A percentile compares a stretch with the other conserved stretches of the same genome.
Conservation (phyloP, 1,140 invertebrate species). For the Megathymus violae region DNA sequence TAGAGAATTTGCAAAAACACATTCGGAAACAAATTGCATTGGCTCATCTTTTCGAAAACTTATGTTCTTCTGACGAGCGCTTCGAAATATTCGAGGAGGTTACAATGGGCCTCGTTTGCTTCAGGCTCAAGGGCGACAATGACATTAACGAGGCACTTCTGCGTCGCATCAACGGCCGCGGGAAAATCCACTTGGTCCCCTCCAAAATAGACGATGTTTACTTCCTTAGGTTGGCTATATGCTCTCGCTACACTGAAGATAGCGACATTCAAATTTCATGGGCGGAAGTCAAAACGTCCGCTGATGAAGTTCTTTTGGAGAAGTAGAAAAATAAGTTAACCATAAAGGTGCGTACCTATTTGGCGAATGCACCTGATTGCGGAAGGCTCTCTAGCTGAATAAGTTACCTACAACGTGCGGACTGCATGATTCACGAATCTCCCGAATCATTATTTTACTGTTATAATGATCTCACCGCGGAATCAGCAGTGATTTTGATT, state of each 20-base stretch:
- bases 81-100: conserved; percentile 96
- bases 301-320: conserved; percentile 86
- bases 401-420: no score
- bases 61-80: conserved; percentile 87
- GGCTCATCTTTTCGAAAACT: conserved; percentile 92
- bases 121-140: conserved; percentile 94
- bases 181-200: conserved; percentile 97
- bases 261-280: conserved; percentile 94
- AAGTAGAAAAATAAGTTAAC: conserved; percentile 39
- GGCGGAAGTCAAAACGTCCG: conserved; percentile 91
- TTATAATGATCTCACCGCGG: no score
- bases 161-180: conserved; percentile 94
- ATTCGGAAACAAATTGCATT: conserved; percentile 91
- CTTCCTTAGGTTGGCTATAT: conserved; percentile 96
- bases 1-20: conserved; percentile 93
- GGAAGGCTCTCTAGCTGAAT: no score
- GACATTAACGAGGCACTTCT: conserved; percentile 92
- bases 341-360: background rate
- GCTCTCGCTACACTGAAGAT: conserved; percentile 92
- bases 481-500: no score
- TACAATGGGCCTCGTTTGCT: conserved; percentile 96
- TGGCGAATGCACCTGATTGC: background rate
- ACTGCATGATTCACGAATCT: no score
- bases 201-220: conserved; percentile 93
- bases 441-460: no score